phyloP scores from a whole-genome alignment of 2,113 vertebrate genomes.

The Leucopternis melanops region DNA sequence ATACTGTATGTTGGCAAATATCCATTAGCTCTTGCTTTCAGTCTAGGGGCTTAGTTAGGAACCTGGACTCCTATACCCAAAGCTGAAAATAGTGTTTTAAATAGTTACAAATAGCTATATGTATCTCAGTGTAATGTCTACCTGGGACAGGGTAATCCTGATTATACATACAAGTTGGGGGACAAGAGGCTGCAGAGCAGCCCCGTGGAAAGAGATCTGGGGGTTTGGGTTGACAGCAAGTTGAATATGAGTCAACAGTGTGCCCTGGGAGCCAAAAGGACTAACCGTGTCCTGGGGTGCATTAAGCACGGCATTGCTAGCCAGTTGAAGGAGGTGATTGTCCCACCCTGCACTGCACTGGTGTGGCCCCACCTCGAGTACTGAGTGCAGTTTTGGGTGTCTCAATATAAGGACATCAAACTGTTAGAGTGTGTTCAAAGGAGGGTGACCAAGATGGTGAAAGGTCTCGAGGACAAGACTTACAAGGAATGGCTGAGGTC shows the following conservation, averaged over 20 bases:
- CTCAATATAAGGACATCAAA: neutral
- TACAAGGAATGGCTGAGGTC: no score
- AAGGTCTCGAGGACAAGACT: neutral
- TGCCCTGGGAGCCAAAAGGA: neutral
- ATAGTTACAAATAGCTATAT: neutral
- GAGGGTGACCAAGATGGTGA: neutral
- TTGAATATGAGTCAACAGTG: neutral
- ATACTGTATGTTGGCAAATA: neutral
- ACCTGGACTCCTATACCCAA: neutral
- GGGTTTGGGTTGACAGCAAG: neutral
- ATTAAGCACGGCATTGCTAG: neutral
- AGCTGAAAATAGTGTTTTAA: neutral
- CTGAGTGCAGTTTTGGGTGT: neutral
- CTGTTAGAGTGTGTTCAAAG: neutral
- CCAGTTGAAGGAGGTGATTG: neutral
- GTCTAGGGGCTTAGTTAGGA: neutral
- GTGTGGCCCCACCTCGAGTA: fast-evolving
- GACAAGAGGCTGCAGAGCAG: neutral
- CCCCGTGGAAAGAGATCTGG: fast-evolving
- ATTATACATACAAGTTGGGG: fast-evolving
- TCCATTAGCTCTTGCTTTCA: neutral
- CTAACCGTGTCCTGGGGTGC: neutral
- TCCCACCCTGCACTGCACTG: neutral
- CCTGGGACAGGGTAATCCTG: neutral
- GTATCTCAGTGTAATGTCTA: neutral